Percentiles rank a stretch among this genome's conserved stretches.
These are phyloP conservation scores for Scrobipalpa costella DNA, from an alignment of 2,888 invertebrate species.

Conservation along the genomic window DNA sequence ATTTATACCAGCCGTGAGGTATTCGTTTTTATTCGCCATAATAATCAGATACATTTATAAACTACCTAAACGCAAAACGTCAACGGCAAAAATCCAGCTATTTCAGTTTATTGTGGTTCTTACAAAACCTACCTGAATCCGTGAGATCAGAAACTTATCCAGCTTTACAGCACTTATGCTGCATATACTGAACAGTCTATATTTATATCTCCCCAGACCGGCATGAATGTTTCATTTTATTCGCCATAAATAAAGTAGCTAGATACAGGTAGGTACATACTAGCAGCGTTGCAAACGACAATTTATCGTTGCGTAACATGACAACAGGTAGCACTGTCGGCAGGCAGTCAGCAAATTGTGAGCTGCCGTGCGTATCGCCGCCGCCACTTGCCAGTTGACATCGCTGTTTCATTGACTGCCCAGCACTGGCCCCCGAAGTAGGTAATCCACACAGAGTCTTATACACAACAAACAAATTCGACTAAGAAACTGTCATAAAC, in stretches of 20 bases:
- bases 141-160: not conserved
- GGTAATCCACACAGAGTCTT: conserved; percentile 6
- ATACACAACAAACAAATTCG: not conserved
- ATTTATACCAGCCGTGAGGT: too few species aligned
- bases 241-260: conserved; percentile 44
- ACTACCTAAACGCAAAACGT: too few species aligned
- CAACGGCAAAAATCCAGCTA: too few species aligned
- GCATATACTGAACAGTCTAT: not conserved
- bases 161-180: not conserved
- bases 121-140: too few species aligned
- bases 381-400: conserved; percentile 42
- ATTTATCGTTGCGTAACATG: conserved; percentile 69
- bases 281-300: conserved; percentile 55
- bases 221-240: conserved; percentile 40
- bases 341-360: conserved; percentile 63
- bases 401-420: conserved; percentile 51
- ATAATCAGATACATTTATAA: too few species aligned
- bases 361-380: conserved; percentile 72
- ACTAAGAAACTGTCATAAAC: too few species aligned
- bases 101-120: too few species aligned
- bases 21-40: too few species aligned
- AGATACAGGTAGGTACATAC: conserved; percentile 36
- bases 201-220: not conserved
- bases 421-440: conserved; percentile 26
- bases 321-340: conserved; percentile 21